Base-by-base conservation (phyloP, 2,888 invertebrate genomes). In the Coleophora deauratella region DNA sequence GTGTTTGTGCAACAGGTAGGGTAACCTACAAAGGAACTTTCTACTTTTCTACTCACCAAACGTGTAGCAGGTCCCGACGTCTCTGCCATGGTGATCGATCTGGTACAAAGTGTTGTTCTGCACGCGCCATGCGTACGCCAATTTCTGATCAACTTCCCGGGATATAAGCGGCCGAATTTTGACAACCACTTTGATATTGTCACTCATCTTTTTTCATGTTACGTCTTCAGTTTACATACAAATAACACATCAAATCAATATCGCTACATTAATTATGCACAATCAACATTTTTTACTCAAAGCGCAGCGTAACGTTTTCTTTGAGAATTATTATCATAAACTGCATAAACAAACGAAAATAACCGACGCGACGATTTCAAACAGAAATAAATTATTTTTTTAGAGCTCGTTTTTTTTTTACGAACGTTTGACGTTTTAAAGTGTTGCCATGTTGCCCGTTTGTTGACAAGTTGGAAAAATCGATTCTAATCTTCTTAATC, bases 151-250 rank as follows among this genome's bases (percentile, higher is more conserved):
- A 37, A 87, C 77, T 72, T 93, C 93, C 37, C 90, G 87, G 55
- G 84, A 70, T 54, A 91, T 89, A 9, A 91, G 64, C 14, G 92
- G 92, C 35, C 93, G 87, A 48, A 91, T 87, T 82, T 92, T 91
- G 45, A 93, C 91, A 44, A 91, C 92, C 40, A 93, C 93, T 86
- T 91, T 90, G 38, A 93, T 91, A 62, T 89, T 91, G 62, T 89
- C 87, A 61, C 88, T 87, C 89, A 89, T 89, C 59, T 74, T 73
- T 38, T 40, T 50, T 47, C 57, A 57, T 57, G 54, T 51, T 52
- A 44, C 28, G 11, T 13, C 52, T 43, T 9, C 42, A 21, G 21
- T 21, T 4, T 3, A 6, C 6, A 21, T 21, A 6, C 21, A 21
- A 6, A 21, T 21, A n/a, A n/a, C 40, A 44, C 42, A 46, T 50